Conservation (phyloP, 1,140 invertebrate genomes). For the Hyposmocoma kahamanoa region DNA sequence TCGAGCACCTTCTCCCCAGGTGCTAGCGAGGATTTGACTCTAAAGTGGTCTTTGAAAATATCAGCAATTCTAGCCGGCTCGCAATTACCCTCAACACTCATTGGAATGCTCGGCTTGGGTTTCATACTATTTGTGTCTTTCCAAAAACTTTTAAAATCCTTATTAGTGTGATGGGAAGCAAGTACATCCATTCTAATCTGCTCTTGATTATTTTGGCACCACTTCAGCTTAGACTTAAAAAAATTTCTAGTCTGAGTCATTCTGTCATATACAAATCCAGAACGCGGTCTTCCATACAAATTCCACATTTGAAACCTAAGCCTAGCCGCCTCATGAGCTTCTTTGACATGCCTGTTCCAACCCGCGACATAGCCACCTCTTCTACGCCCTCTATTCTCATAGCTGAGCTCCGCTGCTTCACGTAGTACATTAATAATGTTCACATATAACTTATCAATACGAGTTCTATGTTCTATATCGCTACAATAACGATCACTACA, state of each 20-base stretch:
- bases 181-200: slow-evolving; percentile 7
- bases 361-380: not conserved
- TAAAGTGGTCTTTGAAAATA: slow-evolving; percentile 1
- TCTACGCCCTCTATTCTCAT: not conserved
- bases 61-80: slow-evolving; percentile 1
- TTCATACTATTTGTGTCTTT: not conserved
- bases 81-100: not conserved
- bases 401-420: not conserved
- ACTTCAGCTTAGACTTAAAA: slow-evolving; percentile 5
- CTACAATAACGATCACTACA: not conserved
- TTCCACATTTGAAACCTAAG: not conserved
- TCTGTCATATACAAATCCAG: not conserved
- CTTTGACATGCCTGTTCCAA: slow-evolving; percentile 9
- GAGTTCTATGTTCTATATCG: not conserved
- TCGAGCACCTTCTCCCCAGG: not conserved
- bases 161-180: slow-evolving; percentile 1
- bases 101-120: not conserved
- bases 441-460: not conserved
- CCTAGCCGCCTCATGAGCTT: slow-evolving; percentile 5
- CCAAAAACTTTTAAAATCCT: slow-evolving; percentile 6
- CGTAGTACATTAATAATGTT: not conserved
- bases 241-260: not conserved
- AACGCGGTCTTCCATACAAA: not conserved
- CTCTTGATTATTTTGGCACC: slow-evolving; percentile 1
- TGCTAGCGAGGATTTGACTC: not conserved